Conservation (phyloP, 2,888 invertebrate genomes). For the Catocala fraxini region DNA sequence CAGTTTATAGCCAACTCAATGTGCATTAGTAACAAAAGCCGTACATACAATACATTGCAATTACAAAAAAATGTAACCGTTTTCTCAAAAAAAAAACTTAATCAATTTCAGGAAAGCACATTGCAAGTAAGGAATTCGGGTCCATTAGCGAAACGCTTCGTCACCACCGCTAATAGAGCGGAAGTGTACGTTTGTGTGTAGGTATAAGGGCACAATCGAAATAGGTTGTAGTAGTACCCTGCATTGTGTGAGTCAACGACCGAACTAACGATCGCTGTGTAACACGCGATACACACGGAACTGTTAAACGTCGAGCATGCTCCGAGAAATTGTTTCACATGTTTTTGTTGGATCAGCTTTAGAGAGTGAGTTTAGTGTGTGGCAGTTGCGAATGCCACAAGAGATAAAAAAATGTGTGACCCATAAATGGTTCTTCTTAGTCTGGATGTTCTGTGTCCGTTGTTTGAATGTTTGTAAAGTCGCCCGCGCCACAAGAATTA, state of each 20-base stretch:
- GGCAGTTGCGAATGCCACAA: no score
- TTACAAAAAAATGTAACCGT: no score
- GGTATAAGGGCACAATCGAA: conserved; percentile 63
- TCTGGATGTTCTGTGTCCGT: no score
- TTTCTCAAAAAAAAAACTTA: not conserved
- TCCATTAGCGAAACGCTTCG: conserved; percentile 51
- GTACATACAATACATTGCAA: no score
- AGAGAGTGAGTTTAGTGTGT: no score
- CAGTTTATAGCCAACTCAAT: no score
- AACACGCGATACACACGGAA: conserved; percentile 33
- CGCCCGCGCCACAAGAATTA: no score
- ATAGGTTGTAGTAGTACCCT: conserved; percentile 55
- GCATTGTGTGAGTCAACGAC: conserved; percentile 66
- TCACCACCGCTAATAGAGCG: conserved; percentile 54
- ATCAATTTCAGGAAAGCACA: conserved; percentile 9
- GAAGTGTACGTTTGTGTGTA: conserved; percentile 52
- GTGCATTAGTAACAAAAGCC: no score
- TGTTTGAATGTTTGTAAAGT: no score
- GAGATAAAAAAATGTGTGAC: no score
- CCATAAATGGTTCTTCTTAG: no score
- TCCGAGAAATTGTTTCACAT: conserved; percentile 4
- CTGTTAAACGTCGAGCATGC: conserved; percentile 10
- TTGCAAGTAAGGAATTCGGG: conserved; percentile 31
- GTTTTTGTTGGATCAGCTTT: not conserved
- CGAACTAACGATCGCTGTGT: conserved; percentile 63